Conservation (phyloP, 2,888 invertebrate species). For the Gymnoscelis rufifasciata region DNA sequence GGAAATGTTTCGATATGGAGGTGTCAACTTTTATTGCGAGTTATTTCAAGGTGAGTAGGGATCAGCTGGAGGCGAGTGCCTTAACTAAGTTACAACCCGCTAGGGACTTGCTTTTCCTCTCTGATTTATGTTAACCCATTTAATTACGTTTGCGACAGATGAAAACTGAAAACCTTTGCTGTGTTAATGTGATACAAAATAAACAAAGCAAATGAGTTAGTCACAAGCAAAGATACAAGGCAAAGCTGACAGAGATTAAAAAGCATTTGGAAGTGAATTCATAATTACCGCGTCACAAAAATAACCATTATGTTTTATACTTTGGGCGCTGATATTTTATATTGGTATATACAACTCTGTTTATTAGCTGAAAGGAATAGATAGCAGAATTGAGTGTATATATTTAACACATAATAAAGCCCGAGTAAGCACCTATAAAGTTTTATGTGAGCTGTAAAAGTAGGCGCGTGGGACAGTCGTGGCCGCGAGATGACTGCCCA, state of each 20-base stretch:
- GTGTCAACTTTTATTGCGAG: conserved; percentile 32
- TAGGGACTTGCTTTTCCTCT: conserved; percentile 47
- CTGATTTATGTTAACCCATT: conserved; percentile 56
- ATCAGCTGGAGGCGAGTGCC: conserved; percentile 34
- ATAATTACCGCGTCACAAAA: too few relatives aligned
- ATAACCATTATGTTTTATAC: too few relatives aligned
- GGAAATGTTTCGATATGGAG: conserved; percentile 28
- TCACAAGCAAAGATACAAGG: background rate
- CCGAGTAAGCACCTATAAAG: conserved; percentile 45
- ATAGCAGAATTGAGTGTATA: conserved; percentile 42
- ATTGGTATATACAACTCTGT: conserved; percentile 9
- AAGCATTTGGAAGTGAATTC: too few relatives aligned
- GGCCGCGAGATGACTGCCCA: conserved; percentile 38
- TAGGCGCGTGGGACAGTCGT: conserved; percentile 38
- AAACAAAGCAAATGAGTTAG: conserved; percentile 20
- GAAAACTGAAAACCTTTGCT: conserved; percentile 29
- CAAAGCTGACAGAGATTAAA: too few relatives aligned
- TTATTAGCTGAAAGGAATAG: conserved; percentile 38
- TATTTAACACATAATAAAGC: conserved; percentile 50
- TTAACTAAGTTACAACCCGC: conserved; percentile 54
- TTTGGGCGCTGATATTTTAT: too few relatives aligned
- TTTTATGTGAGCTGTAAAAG: conserved; percentile 49
- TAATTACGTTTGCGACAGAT: conserved; percentile 43
- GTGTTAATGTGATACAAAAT: conserved; percentile 16
- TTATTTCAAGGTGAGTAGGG: conserved; percentile 26